Base-by-base conservation (phyloP, 2,888 invertebrate genomes). In the Colostygia pectinataria region DNA sequence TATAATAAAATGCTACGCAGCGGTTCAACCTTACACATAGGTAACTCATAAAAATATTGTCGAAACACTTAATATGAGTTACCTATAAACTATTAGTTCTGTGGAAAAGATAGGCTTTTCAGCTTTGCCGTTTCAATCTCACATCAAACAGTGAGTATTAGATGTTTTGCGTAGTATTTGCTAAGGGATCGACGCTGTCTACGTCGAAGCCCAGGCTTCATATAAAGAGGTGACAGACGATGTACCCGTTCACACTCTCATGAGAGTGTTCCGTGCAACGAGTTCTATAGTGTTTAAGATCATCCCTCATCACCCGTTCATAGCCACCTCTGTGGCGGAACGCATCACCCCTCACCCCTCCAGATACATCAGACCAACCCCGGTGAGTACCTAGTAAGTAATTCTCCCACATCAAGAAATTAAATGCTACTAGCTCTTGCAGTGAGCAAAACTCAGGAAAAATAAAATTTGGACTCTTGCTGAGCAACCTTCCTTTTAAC, bases 311-410 rank as follows among this genome's bases (percentile, higher is more conserved):
- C 65, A 59, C 59, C 52, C 66, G 88, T 89, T 89, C 89, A 89
- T 88, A 89, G 87, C 77, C 88, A 88, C 80, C 41, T 60, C 65
- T 71, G 88, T 89, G 88, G 87, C 81, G 54, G 89, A 86, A 88
- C 87, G 72, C 53, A 31, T 64, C 79, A 72, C 59, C 64, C 66
- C 34, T 59, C 66, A 59, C 57, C 63, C 70, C 71, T 62, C 74
- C 72, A 78, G 69, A 65, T 74, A 74, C 75, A 75, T 70, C 71
- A 67, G 63, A 63, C 66, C 79, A 66, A 53, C 56, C 63, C 68
- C 71, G 84, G 88, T 88, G 64, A 88, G 86, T 82, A 13, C 8
- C 9, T 32, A 14, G 9, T 13, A 24, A 14, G 0, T 27, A 20
- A 8, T 33, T n/a, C 5, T 25, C n/a, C 2, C 8, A n/a, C 8